Percentiles rank a stretch among this genome's conserved stretches.
Conservation (phyloP, 1,140 invertebrate species). For the Temnothorax curvispinosus region DNA sequence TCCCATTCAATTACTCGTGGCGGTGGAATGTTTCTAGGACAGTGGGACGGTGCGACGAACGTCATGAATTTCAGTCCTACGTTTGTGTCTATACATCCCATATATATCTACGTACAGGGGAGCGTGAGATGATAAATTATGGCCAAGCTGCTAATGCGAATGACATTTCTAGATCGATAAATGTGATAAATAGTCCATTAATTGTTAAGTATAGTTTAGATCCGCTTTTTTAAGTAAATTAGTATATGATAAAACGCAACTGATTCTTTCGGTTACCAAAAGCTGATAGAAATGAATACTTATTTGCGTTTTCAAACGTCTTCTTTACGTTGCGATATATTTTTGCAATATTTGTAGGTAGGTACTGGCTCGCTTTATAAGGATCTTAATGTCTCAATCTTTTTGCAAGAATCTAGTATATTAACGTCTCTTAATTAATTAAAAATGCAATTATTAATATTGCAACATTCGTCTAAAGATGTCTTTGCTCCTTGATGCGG, state of each 20-base stretch:
- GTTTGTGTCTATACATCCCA: not conserved
- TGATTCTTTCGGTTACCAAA: not conserved
- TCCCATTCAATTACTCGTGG: slow-evolving; percentile 69
- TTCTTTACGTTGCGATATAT: not conserved
- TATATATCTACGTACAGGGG: not conserved
- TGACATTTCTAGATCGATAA: slow-evolving; percentile 10
- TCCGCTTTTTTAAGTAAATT: slow-evolving; percentile 5
- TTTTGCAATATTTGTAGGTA: not conserved
- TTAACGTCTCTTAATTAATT: slow-evolving; percentile 32
- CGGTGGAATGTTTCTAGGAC: slow-evolving; percentile 64
- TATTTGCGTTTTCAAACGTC: not conserved
- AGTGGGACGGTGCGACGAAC: slow-evolving; percentile 36
- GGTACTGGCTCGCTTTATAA: not conserved
- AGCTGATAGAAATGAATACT: not conserved
- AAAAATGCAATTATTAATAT: slow-evolving; percentile 49
- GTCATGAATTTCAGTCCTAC: slow-evolving; percentile 40
- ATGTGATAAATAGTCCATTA: slow-evolving; percentile 43
- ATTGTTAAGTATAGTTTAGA: slow-evolving; percentile 10
- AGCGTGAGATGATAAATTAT: slow-evolving; percentile 39
- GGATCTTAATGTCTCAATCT: not conserved
- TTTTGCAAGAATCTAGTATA: not conserved
- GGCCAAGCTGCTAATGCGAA: slow-evolving; percentile 12
- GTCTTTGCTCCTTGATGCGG: slow-evolving; percentile 15
- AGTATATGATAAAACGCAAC: not conserved
- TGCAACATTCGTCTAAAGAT: not conserved